These are phyloP conservation scores for Drosophila nigromelanica DNA, from an alignment of 1,140 invertebrate genomes.

Conservation along the genomic window DNA sequence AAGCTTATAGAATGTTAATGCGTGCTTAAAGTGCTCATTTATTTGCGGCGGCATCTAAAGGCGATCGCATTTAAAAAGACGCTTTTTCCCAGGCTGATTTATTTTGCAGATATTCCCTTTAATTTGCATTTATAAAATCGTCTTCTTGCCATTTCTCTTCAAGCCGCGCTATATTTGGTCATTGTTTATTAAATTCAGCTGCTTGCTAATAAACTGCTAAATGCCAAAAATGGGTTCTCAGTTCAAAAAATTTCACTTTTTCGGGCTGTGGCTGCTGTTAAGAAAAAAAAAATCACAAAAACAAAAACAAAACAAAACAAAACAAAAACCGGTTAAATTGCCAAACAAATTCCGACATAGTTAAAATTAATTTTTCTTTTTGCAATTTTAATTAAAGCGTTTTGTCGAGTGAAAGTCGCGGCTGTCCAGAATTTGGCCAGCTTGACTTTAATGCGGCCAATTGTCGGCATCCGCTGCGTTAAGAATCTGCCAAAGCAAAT, in stretches of 20 bases:
- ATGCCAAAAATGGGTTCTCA: conserved; percentile 65
- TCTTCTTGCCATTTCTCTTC: conserved; percentile 53
- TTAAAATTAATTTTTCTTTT: conserved; percentile 73
- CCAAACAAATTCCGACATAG: conserved; percentile 57
- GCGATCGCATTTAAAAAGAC: neutral
- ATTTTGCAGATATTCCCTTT: conserved; percentile 12
- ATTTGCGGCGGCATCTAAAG: neutral
- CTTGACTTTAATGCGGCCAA: conserved; percentile 62
- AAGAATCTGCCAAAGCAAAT: conserved; percentile 52
- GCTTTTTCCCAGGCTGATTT: conserved; percentile 25
- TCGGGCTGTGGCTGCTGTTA: conserved; percentile 22
- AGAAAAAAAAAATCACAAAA: no score
- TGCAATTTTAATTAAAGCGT: conserved; percentile 67
- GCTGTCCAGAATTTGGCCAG: conserved; percentile 15
- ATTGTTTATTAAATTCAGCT: conserved; percentile 54
- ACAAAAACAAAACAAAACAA: conserved; percentile 3
- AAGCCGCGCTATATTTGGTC: conserved; percentile 19
- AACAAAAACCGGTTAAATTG: conserved; percentile 59
- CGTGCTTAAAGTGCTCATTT: conserved; percentile 15
- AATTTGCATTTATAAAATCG: conserved; percentile 20
- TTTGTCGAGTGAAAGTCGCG: conserved; percentile 64
- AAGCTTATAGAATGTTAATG: conserved; percentile 12
- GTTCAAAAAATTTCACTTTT: conserved; percentile 72
- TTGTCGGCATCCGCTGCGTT: conserved; percentile 71
- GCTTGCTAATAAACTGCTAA: conserved; percentile 69